phyloP scores from a whole-genome alignment of 35 echinoderm and acorn worm species.

The Acanthaster planci region DNA sequence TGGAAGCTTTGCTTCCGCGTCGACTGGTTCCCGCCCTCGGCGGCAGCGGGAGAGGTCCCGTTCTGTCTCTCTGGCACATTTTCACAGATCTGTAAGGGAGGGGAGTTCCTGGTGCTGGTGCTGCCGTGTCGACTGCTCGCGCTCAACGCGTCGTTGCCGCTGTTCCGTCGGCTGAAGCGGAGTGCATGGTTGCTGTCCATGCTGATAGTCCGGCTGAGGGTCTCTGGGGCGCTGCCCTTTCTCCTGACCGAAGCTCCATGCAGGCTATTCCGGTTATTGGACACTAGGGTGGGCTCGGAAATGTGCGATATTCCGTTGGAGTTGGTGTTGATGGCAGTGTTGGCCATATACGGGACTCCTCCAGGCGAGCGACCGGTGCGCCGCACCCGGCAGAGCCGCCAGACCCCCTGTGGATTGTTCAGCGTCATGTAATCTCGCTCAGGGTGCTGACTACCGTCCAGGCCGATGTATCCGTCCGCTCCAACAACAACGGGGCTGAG shows the following conservation, averaged over 20 bases:
- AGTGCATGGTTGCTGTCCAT: slow-evolving; percentile 4
- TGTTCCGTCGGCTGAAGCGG: neutral
- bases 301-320: slow-evolving; percentile 24
- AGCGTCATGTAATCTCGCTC: slow-evolving; percentile 93
- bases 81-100: neutral
- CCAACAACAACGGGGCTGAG: slow-evolving; percentile 56
- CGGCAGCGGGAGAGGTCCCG: neutral
- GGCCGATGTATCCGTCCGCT: slow-evolving; percentile 87
- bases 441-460: slow-evolving; percentile 87
- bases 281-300: neutral
- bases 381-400: slow-evolving; percentile 60
- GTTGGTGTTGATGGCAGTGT: slow-evolving; percentile 24
- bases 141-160: neutral
- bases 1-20: slow-evolving; percentile 44
- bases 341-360: slow-evolving; percentile 18
- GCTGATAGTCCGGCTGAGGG: neutral
- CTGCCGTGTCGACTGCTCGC: neutral
- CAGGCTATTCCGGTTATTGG: slow-evolving; percentile 4
- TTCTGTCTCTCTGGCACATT: neutral
- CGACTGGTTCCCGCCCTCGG: neutral
- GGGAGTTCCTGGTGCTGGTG: neutral
- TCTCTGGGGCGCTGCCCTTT: neutral
- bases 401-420: slow-evolving; percentile 81
- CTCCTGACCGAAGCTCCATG: neutral
- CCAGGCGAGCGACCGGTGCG: neutral